Conservation (phyloP, 2,113 vertebrate genomes). For the Meles meles region DNA sequence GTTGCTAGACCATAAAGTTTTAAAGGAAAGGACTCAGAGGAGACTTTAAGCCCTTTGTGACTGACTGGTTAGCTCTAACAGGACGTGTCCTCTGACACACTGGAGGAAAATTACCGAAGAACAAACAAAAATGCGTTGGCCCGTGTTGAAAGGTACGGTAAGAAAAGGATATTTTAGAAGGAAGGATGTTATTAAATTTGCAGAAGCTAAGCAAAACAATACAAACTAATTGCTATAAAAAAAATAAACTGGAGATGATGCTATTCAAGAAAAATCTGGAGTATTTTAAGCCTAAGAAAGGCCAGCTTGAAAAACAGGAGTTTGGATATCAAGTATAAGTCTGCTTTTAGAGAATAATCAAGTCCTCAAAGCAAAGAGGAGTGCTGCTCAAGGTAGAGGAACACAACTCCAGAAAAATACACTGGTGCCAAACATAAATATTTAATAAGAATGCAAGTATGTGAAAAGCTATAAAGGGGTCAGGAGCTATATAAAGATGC, state of each 20-base stretch:
- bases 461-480: neutral
- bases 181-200: constrained; percentile 53
- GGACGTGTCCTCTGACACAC: constrained; percentile 32
- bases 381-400: neutral
- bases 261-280: constrained; percentile 47
- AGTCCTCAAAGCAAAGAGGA: constrained; percentile 9
- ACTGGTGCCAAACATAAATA: neutral
- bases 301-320: constrained; percentile 22
- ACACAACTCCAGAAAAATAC: constrained; percentile 28
- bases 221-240: neutral
- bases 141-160: constrained; percentile 19
- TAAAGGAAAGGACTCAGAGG: constrained; percentile 16
- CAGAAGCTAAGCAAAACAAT: constrained; percentile 56
- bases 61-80: neutral
- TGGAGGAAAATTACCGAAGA: constrained; percentile 35
- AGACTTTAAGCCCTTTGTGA: constrained; percentile 38
- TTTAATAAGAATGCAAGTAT: neutral
- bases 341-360: constrained; percentile 1
- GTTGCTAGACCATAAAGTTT: constrained; percentile 24
- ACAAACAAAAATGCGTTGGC: constrained; percentile 37
- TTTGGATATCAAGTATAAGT: neutral
- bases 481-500: neutral
- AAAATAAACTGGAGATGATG: constrained; percentile 30
- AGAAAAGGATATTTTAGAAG: constrained; percentile 46
- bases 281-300: constrained; percentile 45